A percentile compares a stretch with the other conserved stretches of the same genome.
phyloP scores from a whole-genome alignment of 2,113 vertebrate species.

The Perognathus longimembris region DNA sequence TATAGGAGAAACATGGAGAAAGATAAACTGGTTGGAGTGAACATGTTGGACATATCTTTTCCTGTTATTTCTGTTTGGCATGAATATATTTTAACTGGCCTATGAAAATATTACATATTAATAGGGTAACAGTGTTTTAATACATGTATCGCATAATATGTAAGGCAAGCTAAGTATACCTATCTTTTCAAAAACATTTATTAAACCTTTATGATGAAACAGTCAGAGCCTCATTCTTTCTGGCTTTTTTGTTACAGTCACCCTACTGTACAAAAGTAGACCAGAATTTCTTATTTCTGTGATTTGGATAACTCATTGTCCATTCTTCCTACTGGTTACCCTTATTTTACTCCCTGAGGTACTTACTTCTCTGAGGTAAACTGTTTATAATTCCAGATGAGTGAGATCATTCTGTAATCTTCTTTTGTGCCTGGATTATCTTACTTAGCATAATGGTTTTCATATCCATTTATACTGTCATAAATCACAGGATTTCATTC shows the following conservation, averaged over 20 bases:
- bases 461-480: background rate
- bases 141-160: background rate
- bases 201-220: background rate
- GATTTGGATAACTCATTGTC: background rate
- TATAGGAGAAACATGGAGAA: constrained; percentile 22
- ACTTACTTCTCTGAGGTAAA: background rate
- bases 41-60: background rate
- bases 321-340: background rate
- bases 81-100: background rate
- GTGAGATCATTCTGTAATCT: background rate
- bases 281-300: background rate
- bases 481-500: background rate
- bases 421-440: background rate
- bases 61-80: background rate
- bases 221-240: background rate
- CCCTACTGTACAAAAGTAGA: background rate
- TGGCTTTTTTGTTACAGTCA: background rate
- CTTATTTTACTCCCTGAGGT: background rate
- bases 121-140: background rate
- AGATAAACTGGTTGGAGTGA: background rate
- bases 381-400: background rate
- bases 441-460: background rate
- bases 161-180: background rate
- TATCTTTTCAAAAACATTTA: background rate
- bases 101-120: background rate